Evolutionary conservation across 2,888 invertebrate genomes (phyloP), one percentile per base, ranked within the genome.

Genomic region (Sarcophaga rosellei): DNA sequence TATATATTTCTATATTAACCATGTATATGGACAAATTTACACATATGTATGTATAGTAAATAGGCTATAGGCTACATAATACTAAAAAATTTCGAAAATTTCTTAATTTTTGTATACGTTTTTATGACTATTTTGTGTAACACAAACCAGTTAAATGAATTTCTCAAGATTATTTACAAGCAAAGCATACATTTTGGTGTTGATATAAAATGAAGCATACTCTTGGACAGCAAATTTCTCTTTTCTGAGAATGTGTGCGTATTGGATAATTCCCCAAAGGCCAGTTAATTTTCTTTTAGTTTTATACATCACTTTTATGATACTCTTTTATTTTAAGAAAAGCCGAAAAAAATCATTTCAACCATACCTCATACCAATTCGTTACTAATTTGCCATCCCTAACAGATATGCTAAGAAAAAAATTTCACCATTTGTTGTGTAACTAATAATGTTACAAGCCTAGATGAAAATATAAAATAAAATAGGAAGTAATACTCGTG

Each of bases 211-310:
- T 12, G 61, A 68, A 57, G 35, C 45, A 73, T 69, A 65, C 35
- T 65, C 45, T 70, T 75, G 17, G 68, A 57, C 66, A 57, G 25
- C 12, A 75, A n/a, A 77, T 77, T 76, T 53, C 45, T 10, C 8
- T 35, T 10, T 35, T 35, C 10, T 10, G 35, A 8, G 35, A 35
- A 45, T 69, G 65, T 65, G 59, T 68, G 80, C 53, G 45, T 53
- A 70, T 44, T 5, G 23, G 53, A 69, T 79, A 66, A 75, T 81
- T 86, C 86, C 84, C 84, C 35, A 68, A 78, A 75, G 86, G 75
- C 84, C 86, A 86, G 86, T 86, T 84, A 84, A 79, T 84, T 81
- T 78, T 79, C 62, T 73, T 78, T 84, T 65, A 74, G 68, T 77
- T 53, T 53, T 74, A 81, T 76, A 83, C 62, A 21, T 53, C 69